A percentile compares a stretch with the other conserved stretches of the same genome.
phyloP scores from a whole-genome alignment of 1,140 invertebrate genomes.

The Tribolium madens region DNA sequence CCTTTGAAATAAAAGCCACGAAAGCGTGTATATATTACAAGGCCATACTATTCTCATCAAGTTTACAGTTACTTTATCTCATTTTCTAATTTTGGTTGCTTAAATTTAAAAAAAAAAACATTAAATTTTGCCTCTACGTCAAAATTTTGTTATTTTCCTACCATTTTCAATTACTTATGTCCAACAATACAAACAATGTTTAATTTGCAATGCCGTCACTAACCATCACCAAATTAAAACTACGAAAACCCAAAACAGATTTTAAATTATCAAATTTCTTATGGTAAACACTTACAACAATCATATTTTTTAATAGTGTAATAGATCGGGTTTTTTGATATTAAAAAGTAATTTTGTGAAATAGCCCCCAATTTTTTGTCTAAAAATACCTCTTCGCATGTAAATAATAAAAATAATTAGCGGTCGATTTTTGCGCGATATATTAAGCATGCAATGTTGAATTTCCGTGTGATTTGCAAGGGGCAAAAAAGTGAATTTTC shows the following conservation, averaged over 20 bases:
- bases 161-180: too few relatives aligned
- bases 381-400: constrained; percentile 9
- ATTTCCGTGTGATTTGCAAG: constrained; percentile 30
- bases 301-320: too few relatives aligned
- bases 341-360: too few relatives aligned
- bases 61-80: neutral
- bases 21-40: neutral
- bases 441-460: neutral
- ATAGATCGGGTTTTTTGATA: too few relatives aligned
- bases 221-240: neutral
- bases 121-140: neutral
- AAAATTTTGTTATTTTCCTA: neutral
- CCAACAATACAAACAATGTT: neutral
- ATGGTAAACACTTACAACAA: too few relatives aligned
- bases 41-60: neutral
- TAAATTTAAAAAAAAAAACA: neutral
- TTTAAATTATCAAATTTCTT: neutral
- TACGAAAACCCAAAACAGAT: neutral
- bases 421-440: constrained; percentile 2
- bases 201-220: neutral
- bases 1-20: neutral
- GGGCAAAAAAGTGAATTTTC: neutral
- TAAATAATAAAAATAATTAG: constrained; percentile 10
- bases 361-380: neutral
- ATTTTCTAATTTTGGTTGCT: neutral